phyloP scores from a whole-genome alignment of 2,797 vertebrate genomes.

The Dendrocincla fuliginosa region DNA sequence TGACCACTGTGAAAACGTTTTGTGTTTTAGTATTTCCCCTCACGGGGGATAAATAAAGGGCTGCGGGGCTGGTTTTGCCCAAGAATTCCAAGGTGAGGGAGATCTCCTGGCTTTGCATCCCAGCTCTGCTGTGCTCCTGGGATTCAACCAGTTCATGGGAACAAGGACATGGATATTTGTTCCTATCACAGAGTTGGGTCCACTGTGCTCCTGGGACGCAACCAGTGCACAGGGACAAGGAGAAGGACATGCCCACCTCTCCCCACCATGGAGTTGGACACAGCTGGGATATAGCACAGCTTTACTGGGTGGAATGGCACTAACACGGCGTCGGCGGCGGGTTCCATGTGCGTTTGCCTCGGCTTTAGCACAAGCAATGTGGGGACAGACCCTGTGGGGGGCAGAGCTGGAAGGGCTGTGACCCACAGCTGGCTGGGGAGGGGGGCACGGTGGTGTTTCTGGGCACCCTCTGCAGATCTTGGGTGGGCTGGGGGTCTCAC shows the following conservation, averaged over 20 bases:
- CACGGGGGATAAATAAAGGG: not conserved
- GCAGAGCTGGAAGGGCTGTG: not conserved
- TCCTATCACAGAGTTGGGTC: too few species aligned
- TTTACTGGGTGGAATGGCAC: conserved; percentile 26
- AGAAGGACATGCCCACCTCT: not conserved
- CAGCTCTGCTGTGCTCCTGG: not conserved
- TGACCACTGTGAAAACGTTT: not conserved
- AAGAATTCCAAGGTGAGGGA: rapidly evolving
- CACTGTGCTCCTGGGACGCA: not conserved
- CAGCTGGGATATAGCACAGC: not conserved
- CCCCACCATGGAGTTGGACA: not conserved
- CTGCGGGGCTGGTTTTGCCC: not conserved
- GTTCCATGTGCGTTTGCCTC: not conserved
- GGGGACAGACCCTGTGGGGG: not conserved
- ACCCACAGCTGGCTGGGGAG: not conserved
- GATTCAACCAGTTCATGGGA: not conserved
- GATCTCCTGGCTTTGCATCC: not conserved
- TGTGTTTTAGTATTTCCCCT: not conserved
- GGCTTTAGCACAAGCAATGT: not conserved
- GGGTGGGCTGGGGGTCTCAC: not conserved
- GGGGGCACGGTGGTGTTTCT: not conserved
- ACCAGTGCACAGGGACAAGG: not conserved
- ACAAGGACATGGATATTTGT: not conserved
- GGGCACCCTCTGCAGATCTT: not conserved
- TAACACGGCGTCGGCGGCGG: not conserved